Percentiles rank a stretch among this genome's conserved stretches.
Conservation (phyloP, 2,888 invertebrate species). For the Leptothorax acervorum region DNA sequence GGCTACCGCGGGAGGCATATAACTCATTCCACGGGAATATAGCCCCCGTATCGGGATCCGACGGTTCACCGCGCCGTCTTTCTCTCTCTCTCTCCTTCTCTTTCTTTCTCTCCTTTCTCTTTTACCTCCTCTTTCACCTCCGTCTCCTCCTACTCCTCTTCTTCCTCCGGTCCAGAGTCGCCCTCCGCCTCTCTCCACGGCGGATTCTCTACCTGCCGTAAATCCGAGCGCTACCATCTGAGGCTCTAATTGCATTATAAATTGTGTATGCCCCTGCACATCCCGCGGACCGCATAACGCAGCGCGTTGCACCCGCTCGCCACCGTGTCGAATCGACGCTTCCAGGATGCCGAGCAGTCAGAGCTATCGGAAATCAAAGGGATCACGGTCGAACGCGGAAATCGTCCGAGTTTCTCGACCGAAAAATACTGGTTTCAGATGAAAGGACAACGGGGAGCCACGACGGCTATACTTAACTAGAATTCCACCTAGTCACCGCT, state of each 20-base stretch:
- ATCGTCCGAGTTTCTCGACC: slow-evolving; percentile 32
- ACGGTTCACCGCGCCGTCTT: slow-evolving; percentile 50
- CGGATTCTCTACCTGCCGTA: slow-evolving; percentile 82
- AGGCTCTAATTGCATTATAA: slow-evolving; percentile 86
- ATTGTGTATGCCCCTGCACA: slow-evolving; percentile 83
- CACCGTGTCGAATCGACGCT: slow-evolving; percentile 73
- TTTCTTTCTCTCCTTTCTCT: slow-evolving; percentile 63
- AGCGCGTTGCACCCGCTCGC: slow-evolving; percentile 62
- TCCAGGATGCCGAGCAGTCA: slow-evolving; percentile 70
- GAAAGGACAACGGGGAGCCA: slow-evolving; percentile 8
- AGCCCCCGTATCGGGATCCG: slow-evolving; percentile 66
- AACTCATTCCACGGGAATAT: slow-evolving; percentile 82
- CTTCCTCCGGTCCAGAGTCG: slow-evolving; percentile 33
- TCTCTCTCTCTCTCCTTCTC: slow-evolving; percentile 60
- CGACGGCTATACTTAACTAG: slow-evolving; percentile 8
- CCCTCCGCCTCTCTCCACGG: slow-evolving; percentile 66
- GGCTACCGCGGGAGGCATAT: slow-evolving; percentile 84
- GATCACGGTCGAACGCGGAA: slow-evolving; percentile 59
- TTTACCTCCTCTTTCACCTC: slow-evolving; percentile 48
- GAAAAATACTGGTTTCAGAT: slow-evolving; percentile 33
- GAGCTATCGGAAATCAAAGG: slow-evolving; percentile 45
- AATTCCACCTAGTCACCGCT: slow-evolving; percentile 4
- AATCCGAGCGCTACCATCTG: slow-evolving; percentile 85
- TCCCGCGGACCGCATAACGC: slow-evolving; percentile 77
- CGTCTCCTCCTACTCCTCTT: slow-evolving; percentile 52